Evolutionary conservation across 1,140 invertebrate species (phyloP).

Genomic region (Drosophila setifemur): DNA sequence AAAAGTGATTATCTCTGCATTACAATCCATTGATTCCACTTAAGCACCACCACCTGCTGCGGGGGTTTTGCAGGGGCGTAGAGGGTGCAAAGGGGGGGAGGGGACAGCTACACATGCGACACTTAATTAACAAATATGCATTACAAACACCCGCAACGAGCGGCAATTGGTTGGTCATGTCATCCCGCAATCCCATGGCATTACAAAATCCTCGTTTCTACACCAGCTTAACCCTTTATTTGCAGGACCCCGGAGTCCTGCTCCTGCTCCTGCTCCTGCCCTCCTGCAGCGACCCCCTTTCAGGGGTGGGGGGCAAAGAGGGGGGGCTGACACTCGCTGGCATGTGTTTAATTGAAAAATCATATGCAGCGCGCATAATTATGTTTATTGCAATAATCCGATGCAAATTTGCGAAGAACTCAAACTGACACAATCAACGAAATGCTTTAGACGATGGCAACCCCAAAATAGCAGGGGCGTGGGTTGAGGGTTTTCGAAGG

Average conservation of each 20-base stretch:
- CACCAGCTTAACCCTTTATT: constrained; percentile 53
- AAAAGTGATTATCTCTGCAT: constrained; percentile 77
- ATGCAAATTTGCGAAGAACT: constrained; percentile 73
- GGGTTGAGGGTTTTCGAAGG: too few species aligned
- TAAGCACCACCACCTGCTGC: constrained; percentile 61
- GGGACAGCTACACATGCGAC: constrained; percentile 25
- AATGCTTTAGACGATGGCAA: constrained; percentile 51
- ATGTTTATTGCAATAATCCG: constrained; percentile 82
- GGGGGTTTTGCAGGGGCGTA: neutral
- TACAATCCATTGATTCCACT: constrained; percentile 81
- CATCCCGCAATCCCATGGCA: constrained; percentile 11
- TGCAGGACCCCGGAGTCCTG: constrained; percentile 36
- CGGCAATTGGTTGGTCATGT: constrained; percentile 72
- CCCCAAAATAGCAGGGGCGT: constrained; percentile 4
- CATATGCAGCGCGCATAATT: constrained; percentile 81
- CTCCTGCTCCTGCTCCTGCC: too few species aligned
- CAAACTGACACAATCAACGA: constrained; percentile 64
- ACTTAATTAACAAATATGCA: constrained; percentile 81
- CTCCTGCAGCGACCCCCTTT: neutral
- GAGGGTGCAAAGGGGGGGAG: neutral
- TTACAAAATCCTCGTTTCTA: neutral
- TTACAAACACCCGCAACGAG: constrained; percentile 76
- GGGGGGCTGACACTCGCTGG: constrained; percentile 29
- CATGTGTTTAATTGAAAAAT: constrained; percentile 82
- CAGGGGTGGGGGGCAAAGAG: neutral